Percentiles rank a stretch among this genome's conserved stretches.
phyloP scores from a whole-genome alignment of 2,113 vertebrate genomes.

The Odontesthes bonariensis region DNA sequence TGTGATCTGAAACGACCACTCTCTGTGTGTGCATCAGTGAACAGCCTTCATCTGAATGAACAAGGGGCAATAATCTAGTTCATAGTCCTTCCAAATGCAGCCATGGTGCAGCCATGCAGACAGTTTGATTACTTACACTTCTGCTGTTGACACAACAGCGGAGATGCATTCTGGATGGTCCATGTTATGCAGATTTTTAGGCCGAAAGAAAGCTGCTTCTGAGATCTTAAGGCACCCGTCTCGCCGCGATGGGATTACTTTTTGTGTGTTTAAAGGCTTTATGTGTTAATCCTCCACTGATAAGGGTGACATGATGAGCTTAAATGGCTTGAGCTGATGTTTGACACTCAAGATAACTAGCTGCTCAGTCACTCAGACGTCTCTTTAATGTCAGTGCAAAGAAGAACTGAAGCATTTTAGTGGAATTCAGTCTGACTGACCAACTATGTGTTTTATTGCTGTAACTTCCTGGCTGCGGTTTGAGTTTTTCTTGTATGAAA shows the following conservation, averaged over 20 bases:
- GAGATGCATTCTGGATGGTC: too few species aligned
- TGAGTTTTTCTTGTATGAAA: conserved; percentile 4
- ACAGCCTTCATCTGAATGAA: too few species aligned
- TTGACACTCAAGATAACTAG: background rate
- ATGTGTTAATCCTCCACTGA: conserved; percentile 31
- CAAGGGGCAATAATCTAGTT: too few species aligned
- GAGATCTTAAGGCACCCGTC: background rate
- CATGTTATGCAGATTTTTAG: too few species aligned
- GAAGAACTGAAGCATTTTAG: conserved; percentile 18
- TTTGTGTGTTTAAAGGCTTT: conserved; percentile 36
- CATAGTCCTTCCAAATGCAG: too few species aligned
- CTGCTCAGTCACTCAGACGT: background rate
- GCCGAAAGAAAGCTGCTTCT: background rate
- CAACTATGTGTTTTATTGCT: background rate
- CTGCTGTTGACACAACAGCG: too few species aligned
- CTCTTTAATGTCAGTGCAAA: background rate
- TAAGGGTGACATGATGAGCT: conserved; percentile 34
- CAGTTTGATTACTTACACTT: too few species aligned
- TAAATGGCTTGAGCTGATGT: conserved; percentile 10
- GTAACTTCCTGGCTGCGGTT: conserved; percentile 41
- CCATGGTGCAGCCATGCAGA: too few species aligned
- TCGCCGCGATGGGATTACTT: conserved; percentile 16
- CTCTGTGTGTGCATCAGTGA: too few species aligned
- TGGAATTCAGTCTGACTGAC: conserved; percentile 16
- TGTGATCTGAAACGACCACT: too few species aligned